Conservation (phyloP, 2,113 vertebrate species). For the Platysternon megacephalum region DNA sequence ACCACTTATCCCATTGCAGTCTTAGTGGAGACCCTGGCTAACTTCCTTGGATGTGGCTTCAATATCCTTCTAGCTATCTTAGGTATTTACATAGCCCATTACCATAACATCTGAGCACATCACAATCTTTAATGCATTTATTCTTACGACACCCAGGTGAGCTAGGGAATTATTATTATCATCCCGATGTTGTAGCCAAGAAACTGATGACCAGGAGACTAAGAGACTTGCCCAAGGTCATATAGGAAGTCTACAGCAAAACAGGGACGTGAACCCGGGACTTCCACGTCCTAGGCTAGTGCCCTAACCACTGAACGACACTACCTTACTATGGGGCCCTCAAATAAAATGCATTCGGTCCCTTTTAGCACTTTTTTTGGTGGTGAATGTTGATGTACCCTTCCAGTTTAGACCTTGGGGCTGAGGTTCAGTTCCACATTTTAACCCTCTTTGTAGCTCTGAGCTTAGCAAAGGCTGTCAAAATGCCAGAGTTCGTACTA, state of each 20-base stretch:
- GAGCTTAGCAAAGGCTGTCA: not conserved
- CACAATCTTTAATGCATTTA: not conserved
- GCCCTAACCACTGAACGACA: not conserved
- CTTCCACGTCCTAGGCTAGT: not conserved
- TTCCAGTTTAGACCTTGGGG: slow-evolving; percentile 16
- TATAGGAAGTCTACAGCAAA: not conserved
- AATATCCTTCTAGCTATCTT: rapidly evolving
- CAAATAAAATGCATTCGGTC: not conserved
- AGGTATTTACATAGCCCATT: not conserved
- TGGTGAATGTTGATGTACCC: not conserved
- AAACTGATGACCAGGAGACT: not conserved
- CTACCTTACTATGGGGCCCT: not conserved
- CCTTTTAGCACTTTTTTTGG: not conserved
- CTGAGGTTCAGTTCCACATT: slow-evolving; percentile 17
- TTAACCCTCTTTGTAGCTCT: slow-evolving; percentile 10
- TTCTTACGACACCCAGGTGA: not conserved
- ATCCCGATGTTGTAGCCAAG: not conserved
- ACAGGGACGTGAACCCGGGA: not conserved
- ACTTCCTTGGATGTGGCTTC: not conserved
- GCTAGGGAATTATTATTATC: not conserved
- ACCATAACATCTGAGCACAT: not conserved
- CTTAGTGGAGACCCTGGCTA: not conserved
- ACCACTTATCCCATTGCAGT: not conserved
- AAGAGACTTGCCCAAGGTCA: not conserved
- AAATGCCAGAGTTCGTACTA: slow-evolving; percentile 35